These are phyloP conservation scores for Limnodromus scolopaceus DNA, from an alignment of 2,797 vertebrate species.

Conservation along the genomic window DNA sequence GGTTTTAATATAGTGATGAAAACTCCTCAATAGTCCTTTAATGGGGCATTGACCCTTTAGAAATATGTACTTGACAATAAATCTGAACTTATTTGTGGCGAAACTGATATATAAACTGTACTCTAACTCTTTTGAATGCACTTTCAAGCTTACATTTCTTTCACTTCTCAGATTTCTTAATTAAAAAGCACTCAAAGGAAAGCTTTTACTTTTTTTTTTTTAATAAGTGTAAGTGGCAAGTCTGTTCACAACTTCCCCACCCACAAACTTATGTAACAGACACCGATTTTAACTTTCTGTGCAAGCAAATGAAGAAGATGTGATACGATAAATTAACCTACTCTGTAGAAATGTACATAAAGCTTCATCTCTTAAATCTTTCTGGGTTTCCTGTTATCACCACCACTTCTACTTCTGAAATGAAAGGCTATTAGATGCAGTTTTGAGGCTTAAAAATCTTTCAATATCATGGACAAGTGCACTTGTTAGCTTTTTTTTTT, in stretches of 20 bases:
- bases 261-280: neutral
- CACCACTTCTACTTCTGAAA: neutral
- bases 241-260: neutral
- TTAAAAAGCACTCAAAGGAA: neutral
- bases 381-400: neutral
- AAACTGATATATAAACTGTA: neutral
- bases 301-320: neutral
- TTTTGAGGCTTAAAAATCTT: neutral
- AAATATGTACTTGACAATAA: neutral
- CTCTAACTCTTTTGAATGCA: neutral
- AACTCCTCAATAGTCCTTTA: neutral
- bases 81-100: neutral
- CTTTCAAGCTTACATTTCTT: neutral
- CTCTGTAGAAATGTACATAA: neutral
- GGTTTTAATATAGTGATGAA: neutral
- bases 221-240: neutral
- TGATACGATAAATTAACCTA: neutral
- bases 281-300: neutral
- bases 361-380: neutral
- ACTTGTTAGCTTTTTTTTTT: neutral
- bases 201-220: neutral
- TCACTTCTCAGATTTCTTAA: neutral
- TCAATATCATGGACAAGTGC: neutral
- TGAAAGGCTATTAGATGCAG: neutral
- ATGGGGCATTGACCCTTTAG: neutral